Evolutionary conservation across 2,113 vertebrate genomes (phyloP), one percentile per base, ranked within the genome.

Genomic region (Morone saxatilis): DNA sequence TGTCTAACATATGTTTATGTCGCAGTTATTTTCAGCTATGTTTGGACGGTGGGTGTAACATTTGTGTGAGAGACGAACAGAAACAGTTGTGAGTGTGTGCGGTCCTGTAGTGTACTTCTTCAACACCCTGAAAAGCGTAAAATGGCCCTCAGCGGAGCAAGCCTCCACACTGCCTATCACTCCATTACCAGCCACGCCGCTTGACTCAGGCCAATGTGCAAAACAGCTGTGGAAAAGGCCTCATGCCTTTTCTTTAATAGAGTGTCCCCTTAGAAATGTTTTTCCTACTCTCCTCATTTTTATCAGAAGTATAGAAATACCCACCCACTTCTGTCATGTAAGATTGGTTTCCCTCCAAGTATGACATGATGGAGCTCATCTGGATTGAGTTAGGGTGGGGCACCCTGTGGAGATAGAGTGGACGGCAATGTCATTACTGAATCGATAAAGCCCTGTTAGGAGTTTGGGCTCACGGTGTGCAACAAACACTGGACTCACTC

Each of bases 241-340:
- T 94, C 90, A 90, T 94, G 93, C 86, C 74, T 93, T 93, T 89
- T 94, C 91, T 93, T 93, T 93, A 94, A 93, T 91, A 94, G 92
- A 92, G 84, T 88, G 92, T 95, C 94, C 93, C 94, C 89, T 93
- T 92, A 94, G 95, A 96, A 94, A 95, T 91, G 91, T 93, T 95
- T 94, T 95, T 94, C 93, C 94, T 85, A 89, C 88, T 93, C 92
- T 92, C 90, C 89, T 90, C 90, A 86, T 94, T 95, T 96, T 95
- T 96, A 95, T 95, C 96, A 95, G 94, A 95, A 95, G 93, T 91
- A 92, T 69, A 93, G 93, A 95, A 94, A 94, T 92, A 94, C 93
- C 95, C 95, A 93, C 95, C 96, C 95, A 95, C 92, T 94, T 94
- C 93, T 95, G 95, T 96, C 96, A 95, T 96, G 95, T 96, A 90